Conservation (phyloP, 2,888 invertebrate genomes). For the Brachyopa scutellaris region DNA sequence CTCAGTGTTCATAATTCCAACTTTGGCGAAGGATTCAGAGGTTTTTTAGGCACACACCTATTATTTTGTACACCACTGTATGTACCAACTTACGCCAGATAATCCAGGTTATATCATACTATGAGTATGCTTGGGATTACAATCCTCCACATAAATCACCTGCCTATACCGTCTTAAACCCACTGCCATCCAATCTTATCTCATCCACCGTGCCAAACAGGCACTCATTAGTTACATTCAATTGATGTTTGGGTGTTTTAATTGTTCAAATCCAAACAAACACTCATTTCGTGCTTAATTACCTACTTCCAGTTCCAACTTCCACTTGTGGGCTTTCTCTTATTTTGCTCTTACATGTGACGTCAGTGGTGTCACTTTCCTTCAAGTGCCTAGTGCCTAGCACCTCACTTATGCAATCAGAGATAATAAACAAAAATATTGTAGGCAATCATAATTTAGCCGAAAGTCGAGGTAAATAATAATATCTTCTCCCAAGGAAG, state of each 20-base stretch:
- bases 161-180: too few species aligned
- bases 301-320: too few species aligned
- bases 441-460: constrained; percentile 30
- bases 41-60: too few species aligned
- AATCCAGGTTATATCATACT: too few species aligned
- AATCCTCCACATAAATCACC: too few species aligned
- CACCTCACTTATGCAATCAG: constrained; percentile 26
- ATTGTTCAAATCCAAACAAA: constrained; percentile 44
- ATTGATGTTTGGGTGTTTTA: constrained; percentile 45
- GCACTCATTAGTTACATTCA: not conserved
- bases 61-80: too few species aligned
- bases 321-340: constrained; percentile 41
- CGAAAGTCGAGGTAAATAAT: constrained; percentile 32
- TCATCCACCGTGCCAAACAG: not conserved
- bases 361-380: constrained; percentile 51
- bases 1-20: too few species aligned
- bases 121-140: too few species aligned
- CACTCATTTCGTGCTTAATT: constrained; percentile 44
- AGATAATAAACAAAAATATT: constrained; percentile 21
- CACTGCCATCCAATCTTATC: not conserved
- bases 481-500: not conserved
- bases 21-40: too few species aligned
- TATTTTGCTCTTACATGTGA: constrained; percentile 18
- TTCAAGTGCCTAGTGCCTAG: constrained; percentile 9
- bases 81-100: too few species aligned